Conservation (phyloP, 2,888 invertebrate species). For the Pachliopta kotzebuea region DNA sequence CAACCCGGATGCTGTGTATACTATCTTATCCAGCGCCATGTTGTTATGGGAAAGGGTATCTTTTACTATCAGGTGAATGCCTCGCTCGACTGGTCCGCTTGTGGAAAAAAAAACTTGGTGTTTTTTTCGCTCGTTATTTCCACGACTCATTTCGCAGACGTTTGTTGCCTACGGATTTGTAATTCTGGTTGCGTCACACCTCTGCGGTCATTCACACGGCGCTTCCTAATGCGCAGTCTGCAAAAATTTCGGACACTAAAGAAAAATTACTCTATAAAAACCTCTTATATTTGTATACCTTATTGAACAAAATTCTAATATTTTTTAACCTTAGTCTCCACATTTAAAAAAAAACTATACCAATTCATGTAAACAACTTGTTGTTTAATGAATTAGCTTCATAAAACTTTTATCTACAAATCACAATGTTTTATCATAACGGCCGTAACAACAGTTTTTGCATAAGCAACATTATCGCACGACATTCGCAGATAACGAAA, state of each 20-base stretch:
- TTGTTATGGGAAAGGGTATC: too few species aligned
- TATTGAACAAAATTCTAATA: background rate
- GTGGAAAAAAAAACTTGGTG: constrained; percentile 9
- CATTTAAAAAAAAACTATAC: background rate
- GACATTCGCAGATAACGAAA: background rate
- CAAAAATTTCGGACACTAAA: constrained; percentile 21
- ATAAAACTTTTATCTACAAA: background rate
- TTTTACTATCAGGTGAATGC: too few species aligned
- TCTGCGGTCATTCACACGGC: constrained; percentile 37
- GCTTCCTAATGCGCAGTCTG: constrained; percentile 29
- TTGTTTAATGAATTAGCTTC: background rate
- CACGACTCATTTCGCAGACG: constrained; percentile 31
- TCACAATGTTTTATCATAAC: background rate
- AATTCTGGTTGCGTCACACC: constrained; percentile 41
- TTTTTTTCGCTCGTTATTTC: constrained; percentile 28
- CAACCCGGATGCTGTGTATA: too few species aligned
- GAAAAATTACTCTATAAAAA: background rate
- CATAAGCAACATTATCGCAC: background rate
- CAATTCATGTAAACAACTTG: background rate
- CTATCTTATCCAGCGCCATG: too few species aligned
- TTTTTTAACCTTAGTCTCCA: background rate
- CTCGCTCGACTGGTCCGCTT: too few species aligned
- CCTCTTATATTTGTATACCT: background rate
- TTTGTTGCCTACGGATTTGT: constrained; percentile 28
- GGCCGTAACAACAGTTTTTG: background rate